Conservation (phyloP, 2,888 invertebrate genomes). For the Phyllotreta striolata region DNA sequence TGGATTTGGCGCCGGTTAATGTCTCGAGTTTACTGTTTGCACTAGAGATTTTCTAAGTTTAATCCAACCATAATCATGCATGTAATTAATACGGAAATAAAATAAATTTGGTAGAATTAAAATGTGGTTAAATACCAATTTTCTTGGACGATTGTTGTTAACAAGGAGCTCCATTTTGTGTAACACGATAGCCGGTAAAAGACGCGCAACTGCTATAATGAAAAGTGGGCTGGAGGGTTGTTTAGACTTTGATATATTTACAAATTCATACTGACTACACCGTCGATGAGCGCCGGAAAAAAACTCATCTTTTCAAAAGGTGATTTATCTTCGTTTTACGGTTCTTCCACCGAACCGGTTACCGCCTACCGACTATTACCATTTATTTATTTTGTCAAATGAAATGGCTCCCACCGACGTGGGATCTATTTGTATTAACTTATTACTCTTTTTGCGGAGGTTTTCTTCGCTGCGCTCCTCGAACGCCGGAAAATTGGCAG, state of each 20-base stretch:
- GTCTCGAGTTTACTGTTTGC: not conserved
- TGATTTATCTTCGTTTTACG: slow-evolving; percentile 62
- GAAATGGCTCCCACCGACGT: slow-evolving; percentile 26
- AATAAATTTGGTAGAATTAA: too few relatives aligned
- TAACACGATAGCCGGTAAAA: not conserved
- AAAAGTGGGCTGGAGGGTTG: slow-evolving; percentile 59
- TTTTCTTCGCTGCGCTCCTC: slow-evolving; percentile 10
- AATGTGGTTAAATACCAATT: slow-evolving; percentile 2
- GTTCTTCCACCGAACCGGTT: slow-evolving; percentile 49
- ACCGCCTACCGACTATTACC: slow-evolving; percentile 42
- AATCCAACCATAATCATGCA: too few relatives aligned
- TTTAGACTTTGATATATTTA: slow-evolving; percentile 62
- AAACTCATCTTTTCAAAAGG: slow-evolving; percentile 62
- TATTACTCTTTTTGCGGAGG: slow-evolving; percentile 12
- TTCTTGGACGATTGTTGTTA: slow-evolving; percentile 19
- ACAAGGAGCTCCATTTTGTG: not conserved
- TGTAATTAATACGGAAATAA: too few relatives aligned
- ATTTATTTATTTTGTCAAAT: slow-evolving; percentile 38
- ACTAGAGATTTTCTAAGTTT: too few relatives aligned
- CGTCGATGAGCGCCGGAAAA: slow-evolving; percentile 60
- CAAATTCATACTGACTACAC: slow-evolving; percentile 61
- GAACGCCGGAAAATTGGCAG: not conserved
- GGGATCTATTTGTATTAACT: slow-evolving; percentile 23
- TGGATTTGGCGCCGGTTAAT: too few relatives aligned
- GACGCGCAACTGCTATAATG: slow-evolving; percentile 51